phyloP scores from a whole-genome alignment of 2,888 invertebrate genomes.

The Syrista parreyssii region DNA sequence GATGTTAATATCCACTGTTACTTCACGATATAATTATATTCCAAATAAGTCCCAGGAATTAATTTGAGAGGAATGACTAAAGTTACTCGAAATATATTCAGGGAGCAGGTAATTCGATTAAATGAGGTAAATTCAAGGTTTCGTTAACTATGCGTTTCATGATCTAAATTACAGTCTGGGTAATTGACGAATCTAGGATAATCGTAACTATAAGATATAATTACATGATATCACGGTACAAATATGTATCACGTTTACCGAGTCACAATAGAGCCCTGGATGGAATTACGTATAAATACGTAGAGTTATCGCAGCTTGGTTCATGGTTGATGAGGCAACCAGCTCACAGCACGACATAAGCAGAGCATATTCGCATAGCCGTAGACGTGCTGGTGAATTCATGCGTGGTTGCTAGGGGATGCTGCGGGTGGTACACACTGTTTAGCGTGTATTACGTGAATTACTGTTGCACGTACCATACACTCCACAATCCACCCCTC shows the following conservation, averaged over 20 bases:
- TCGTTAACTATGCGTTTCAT: background rate
- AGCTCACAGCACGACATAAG: conserved; percentile 11
- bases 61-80: background rate
- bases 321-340: conserved; percentile 35
- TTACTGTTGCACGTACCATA: conserved; percentile 9
- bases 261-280: conserved; percentile 30
- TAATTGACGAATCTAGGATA: background rate
- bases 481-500: background rate
- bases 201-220: background rate
- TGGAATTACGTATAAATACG: conserved; percentile 38
- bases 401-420: background rate
- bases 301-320: conserved; percentile 28
- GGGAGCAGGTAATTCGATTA: background rate
- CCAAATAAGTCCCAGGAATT: background rate
- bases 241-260: conserved; percentile 8
- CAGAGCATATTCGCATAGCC: conserved; percentile 1
- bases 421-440: conserved; percentile 12
- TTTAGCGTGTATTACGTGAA: conserved; percentile 22
- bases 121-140: background rate
- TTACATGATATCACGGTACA: background rate
- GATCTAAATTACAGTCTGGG: background rate
- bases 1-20: background rate
- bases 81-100: background rate
- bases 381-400: background rate
- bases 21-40: background rate